phyloP scores from a whole-genome alignment of 2,888 invertebrate genomes.

The Protodeltote pygarga region DNA sequence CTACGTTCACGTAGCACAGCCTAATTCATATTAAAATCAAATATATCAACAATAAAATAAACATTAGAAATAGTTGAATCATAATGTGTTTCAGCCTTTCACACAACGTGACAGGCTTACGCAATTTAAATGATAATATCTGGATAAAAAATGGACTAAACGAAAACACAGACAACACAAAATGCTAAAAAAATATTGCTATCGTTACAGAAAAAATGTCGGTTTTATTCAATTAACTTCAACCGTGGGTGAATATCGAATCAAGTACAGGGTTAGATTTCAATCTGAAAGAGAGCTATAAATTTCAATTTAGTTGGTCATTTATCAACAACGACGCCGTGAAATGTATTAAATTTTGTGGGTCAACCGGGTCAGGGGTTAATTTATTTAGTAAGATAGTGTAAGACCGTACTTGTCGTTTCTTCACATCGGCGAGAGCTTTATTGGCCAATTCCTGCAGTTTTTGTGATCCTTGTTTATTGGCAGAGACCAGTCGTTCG shows the following conservation, averaged over 20 bases:
- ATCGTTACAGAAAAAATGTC: conserved; percentile 9
- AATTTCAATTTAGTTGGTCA: conserved; percentile 42
- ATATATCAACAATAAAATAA: conserved; percentile 10
- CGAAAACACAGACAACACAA: conserved; percentile 43
- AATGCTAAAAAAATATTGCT: conserved; percentile 1
- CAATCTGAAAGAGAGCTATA: conserved; percentile 39
- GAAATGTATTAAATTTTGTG: conserved; percentile 19
- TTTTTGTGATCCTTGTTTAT: conserved; percentile 72
- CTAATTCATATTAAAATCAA: conserved; percentile 50
- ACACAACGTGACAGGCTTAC: conserved; percentile 30
- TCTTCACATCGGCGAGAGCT: conserved; percentile 74
- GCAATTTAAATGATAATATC: conserved; percentile 56
- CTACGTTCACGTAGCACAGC: conserved; percentile 73
- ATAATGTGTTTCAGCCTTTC: conserved; percentile 20
- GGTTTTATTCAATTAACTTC: conserved; percentile 14
- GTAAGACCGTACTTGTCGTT: conserved; percentile 68
- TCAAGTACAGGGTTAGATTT: conserved; percentile 27
- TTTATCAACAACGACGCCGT: conserved; percentile 15
- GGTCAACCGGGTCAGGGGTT: conserved; percentile 27
- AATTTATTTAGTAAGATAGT: conserved; percentile 19
- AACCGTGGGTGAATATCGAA: conserved; percentile 10
- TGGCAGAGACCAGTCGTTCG: conserved; percentile 75
- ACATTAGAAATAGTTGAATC: conserved; percentile 30
- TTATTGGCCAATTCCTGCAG: conserved; percentile 72
- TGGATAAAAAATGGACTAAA: conserved; percentile 43